These are phyloP conservation scores for Steatornis caripensis DNA, from an alignment of 2,113 vertebrate species.

Conservation along the genomic window DNA sequence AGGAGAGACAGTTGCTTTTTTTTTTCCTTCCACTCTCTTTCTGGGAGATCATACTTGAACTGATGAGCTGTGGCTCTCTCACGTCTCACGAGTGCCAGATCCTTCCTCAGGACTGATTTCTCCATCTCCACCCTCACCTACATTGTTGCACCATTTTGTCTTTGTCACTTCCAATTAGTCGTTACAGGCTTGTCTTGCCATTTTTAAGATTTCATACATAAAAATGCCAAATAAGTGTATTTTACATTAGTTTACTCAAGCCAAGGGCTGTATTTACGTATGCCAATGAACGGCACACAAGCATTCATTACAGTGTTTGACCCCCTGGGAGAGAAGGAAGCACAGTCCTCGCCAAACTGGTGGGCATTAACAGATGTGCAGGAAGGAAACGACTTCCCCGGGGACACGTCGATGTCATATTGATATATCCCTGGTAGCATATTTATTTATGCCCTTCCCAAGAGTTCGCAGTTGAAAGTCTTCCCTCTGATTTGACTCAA, in stretches of 20 bases:
- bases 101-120: not conserved
- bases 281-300: not conserved
- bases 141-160: not conserved
- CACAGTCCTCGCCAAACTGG: rapidly evolving
- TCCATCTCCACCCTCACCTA: slow-evolving; percentile 2
- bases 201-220: not conserved
- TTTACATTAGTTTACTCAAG: not conserved
- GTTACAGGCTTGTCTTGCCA: not conserved
- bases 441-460: not conserved
- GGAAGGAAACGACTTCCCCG: not conserved
- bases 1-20: not conserved
- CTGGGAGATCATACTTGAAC: not conserved
- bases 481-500: not conserved
- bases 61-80: not conserved
- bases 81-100: not conserved
- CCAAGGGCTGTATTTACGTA: not conserved
- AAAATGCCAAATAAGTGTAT: not conserved
- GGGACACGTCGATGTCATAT: rapidly evolving
- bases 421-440: not conserved
- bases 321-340: not conserved
- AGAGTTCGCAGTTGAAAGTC: not conserved
- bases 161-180: not conserved
- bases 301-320: rapidly evolving
- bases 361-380: not conserved
- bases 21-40: not conserved